These are phyloP conservation scores for Epinephelus lanceolatus DNA, from an alignment of 2,113 vertebrate species.

Conservation along the genomic window DNA sequence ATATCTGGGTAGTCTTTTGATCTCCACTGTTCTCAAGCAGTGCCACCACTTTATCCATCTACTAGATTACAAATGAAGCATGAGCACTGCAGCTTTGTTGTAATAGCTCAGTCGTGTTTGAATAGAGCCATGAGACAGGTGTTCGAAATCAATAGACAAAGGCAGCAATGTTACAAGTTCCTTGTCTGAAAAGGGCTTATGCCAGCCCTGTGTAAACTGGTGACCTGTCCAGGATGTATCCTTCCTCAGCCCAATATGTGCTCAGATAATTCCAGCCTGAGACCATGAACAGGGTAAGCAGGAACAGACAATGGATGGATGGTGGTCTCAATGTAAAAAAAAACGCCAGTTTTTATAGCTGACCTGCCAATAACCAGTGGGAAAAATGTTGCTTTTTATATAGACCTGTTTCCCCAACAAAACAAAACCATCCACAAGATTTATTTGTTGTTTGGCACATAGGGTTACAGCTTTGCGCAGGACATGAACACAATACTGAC, in stretches of 20 bases:
- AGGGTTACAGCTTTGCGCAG: background rate
- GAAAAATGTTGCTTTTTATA: too few species aligned
- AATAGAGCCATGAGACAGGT: background rate
- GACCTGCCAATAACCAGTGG: background rate
- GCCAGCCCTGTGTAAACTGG: background rate
- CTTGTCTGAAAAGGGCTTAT: background rate
- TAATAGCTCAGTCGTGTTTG: background rate
- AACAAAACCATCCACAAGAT: background rate
- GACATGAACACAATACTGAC: conserved; percentile 16
- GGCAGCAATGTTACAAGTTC: background rate
- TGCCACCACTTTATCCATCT: background rate
- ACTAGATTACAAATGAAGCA: background rate
- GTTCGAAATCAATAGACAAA: background rate
- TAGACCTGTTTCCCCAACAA: background rate
- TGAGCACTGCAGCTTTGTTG: background rate
- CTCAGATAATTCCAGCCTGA: background rate
- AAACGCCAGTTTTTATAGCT: background rate
- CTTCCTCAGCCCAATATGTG: background rate
- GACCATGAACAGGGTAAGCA: background rate
- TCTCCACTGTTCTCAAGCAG: too few species aligned
- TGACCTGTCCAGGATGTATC: background rate
- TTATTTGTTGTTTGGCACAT: background rate
- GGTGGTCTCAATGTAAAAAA: background rate
- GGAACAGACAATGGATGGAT: background rate
- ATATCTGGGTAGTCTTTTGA: too few species aligned